phyloP scores from a whole-genome alignment of 2,797 vertebrate genomes.

The Myripristis murdjan region DNA sequence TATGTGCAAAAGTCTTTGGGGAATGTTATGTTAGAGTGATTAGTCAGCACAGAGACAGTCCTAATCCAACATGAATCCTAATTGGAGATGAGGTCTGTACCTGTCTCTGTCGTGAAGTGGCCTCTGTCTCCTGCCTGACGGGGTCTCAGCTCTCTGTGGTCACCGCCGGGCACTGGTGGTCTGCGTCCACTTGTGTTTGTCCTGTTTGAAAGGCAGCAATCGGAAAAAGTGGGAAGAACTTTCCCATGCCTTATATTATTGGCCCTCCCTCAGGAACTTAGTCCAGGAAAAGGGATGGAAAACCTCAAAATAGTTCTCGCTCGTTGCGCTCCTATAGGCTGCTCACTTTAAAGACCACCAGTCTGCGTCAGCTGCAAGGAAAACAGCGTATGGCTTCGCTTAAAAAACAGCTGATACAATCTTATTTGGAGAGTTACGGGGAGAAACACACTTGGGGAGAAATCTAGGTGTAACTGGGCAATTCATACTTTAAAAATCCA shows the following conservation, averaged over 20 bases:
- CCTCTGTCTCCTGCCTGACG: slow-evolving; percentile 39
- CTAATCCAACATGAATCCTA: background rate
- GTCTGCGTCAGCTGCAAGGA: slow-evolving; percentile 14
- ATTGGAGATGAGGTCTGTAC: slow-evolving; percentile 41
- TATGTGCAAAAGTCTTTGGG: too few relatives aligned
- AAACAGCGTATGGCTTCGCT: slow-evolving; percentile 4
- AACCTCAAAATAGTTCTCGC: slow-evolving; percentile 59
- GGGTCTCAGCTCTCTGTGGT: slow-evolving; percentile 10
- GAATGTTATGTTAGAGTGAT: too few relatives aligned
- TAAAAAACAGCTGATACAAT: too few relatives aligned
- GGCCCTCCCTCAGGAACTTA: slow-evolving; percentile 85
- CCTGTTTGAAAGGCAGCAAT: slow-evolving; percentile 68
- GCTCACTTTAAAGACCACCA: background rate
- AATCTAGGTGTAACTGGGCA: background rate
- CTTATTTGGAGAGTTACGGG: slow-evolving; percentile 24
- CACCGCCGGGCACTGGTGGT: slow-evolving; percentile 8
- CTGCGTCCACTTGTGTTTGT: slow-evolving; percentile 16
- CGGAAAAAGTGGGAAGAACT: slow-evolving; percentile 80
- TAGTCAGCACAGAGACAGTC: background rate
- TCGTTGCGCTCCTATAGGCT: slow-evolving; percentile 29
- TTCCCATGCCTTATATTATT: slow-evolving; percentile 80
- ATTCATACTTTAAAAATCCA: too few relatives aligned
- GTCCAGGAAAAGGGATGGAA: slow-evolving; percentile 86
- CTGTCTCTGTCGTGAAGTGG: slow-evolving; percentile 71
- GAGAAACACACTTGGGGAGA: background rate